Percentiles rank a stretch among this genome's conserved stretches.
Evolutionary conservation across 2,888 invertebrate species (phyloP).

Genomic region (Erynnis tages): DNA sequence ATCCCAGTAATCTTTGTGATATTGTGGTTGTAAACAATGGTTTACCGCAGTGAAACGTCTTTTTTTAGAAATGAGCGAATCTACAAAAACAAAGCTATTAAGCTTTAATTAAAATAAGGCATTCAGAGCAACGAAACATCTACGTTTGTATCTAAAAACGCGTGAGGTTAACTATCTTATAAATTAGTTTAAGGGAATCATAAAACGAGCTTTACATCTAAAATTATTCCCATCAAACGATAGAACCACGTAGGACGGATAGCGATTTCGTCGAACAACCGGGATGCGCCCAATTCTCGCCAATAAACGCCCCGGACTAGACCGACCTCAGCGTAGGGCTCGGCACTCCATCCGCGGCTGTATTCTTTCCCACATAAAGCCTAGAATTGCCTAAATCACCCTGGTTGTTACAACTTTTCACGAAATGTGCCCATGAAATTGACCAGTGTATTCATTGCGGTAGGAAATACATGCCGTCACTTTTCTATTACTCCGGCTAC

Average conservation of each 20-base stretch:
- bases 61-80: too few relatives aligned
- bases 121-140: too few relatives aligned
- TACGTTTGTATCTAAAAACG: too few relatives aligned
- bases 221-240: constrained; percentile 66
- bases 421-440: constrained; percentile 56
- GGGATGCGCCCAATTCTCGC: constrained; percentile 80
- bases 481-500: constrained; percentile 25
- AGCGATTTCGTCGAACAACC: constrained; percentile 76
- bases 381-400: constrained; percentile 53
- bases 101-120: too few relatives aligned
- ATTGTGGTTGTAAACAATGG: constrained; percentile 1
- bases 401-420: constrained; percentile 49
- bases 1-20: background rate
- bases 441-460: constrained; percentile 56
- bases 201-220: constrained; percentile 36
- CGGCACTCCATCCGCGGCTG: constrained; percentile 58
- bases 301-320: constrained; percentile 74
- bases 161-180: background rate
- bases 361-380: constrained; percentile 53
- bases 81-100: too few relatives aligned
- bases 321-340: constrained; percentile 55
- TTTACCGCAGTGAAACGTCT: background rate
- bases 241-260: constrained; percentile 68
- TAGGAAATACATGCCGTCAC: constrained; percentile 47
- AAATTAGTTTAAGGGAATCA: constrained; percentile 7